phyloP scores from a whole-genome alignment of 2,113 vertebrate genomes.

The Barnardius zonarius region DNA sequence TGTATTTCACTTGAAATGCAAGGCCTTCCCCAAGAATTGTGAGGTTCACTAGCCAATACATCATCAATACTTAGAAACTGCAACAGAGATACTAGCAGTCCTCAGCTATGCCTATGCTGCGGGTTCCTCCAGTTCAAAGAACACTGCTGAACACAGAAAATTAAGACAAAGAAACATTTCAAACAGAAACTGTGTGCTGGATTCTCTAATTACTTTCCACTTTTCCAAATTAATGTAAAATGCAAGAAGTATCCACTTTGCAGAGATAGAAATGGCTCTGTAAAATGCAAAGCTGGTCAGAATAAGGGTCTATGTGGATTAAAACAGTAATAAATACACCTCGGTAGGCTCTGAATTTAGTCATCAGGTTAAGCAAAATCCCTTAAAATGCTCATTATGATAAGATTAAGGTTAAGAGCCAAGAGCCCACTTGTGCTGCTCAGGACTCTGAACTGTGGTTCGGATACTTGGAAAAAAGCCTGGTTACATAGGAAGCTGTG shows the following conservation, averaged over 20 bases:
- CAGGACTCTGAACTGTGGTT: neutral
- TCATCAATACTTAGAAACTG: neutral
- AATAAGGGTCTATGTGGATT: neutral
- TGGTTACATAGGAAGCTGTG: neutral
- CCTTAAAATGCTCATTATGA: neutral
- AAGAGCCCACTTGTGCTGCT: neutral
- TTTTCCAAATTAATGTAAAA: neutral
- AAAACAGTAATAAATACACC: neutral
- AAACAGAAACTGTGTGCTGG: neutral
- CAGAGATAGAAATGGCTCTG: neutral
- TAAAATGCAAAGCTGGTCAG: neutral
- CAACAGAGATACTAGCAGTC: neutral
- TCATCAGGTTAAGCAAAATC: neutral
- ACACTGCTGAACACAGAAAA: neutral
- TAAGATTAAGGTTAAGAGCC: neutral
- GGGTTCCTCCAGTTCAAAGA: neutral
- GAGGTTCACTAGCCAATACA: neutral
- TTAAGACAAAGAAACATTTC: neutral
- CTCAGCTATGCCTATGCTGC: neutral
- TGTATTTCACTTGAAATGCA: neutral
- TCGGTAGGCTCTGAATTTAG: neutral
- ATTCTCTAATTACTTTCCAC: neutral
- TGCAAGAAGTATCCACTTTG: neutral
- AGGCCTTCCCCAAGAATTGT: neutral
- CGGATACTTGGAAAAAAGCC: neutral